These are phyloP conservation scores for Hemistola chrysoprasaria DNA, from an alignment of 2,888 invertebrate species.

Conservation along the genomic window DNA sequence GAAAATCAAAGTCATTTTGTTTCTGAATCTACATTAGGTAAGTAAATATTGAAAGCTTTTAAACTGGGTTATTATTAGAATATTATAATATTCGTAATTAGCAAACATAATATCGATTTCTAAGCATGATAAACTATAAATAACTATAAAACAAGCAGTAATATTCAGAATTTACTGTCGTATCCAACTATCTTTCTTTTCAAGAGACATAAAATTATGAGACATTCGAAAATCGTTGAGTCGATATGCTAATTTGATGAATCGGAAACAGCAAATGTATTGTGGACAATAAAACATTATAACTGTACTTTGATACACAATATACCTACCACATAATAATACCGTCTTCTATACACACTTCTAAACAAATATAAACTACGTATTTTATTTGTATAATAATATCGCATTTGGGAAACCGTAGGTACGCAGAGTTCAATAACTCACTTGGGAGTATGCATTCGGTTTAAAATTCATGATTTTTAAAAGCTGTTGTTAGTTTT, in stretches of 20 bases:
- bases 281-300: conserved; percentile 42
- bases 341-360: too few relatives aligned
- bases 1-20: too few relatives aligned
- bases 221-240: conserved; percentile 18
- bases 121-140: conserved; percentile 12
- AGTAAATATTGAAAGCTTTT: background rate
- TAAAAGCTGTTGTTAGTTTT: too few relatives aligned
- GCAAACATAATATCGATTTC: conserved; percentile 5
- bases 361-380: too few relatives aligned
- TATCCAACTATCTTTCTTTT: conserved; percentile 13
- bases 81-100: conserved; percentile 2
- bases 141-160: conserved; percentile 14
- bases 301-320: conserved; percentile 37
- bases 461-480: too few relatives aligned
- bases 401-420: too few relatives aligned
- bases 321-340: background rate
- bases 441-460: too few relatives aligned
- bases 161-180: conserved; percentile 16
- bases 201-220: conserved; percentile 19
- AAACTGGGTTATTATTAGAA: conserved; percentile 3
- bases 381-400: too few relatives aligned
- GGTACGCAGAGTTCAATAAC: too few relatives aligned
- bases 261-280: conserved; percentile 35
- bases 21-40: background rate
- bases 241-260: conserved; percentile 44